phyloP scores from a whole-genome alignment of 2,888 invertebrate genomes.

The Amphipoea oculea region DNA sequence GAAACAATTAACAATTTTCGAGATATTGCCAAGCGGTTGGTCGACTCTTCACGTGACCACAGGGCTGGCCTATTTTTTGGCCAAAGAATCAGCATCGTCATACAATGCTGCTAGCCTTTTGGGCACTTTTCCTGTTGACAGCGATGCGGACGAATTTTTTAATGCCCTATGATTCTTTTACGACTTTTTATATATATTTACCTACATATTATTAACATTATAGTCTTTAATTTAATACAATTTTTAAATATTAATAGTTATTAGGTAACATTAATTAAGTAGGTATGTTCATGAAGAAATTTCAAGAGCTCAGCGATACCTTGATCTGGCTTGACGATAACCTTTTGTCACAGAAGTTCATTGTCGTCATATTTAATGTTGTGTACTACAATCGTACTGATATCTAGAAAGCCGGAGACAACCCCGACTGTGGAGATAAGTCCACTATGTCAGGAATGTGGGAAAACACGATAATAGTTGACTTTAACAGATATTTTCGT shows the following conservation, averaged over 20 bases:
- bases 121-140: no score
- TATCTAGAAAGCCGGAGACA: conserved; percentile 65
- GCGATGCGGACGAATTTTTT: no score
- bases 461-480: conserved; percentile 20
- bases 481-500: conserved; percentile 17
- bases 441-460: conserved; percentile 23
- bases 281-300: conserved; percentile 44
- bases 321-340: conserved; percentile 73
- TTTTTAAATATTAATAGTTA: not conserved
- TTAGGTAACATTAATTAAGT: not conserved
- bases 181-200: no score
- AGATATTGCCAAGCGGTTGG: no score
- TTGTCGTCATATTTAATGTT: conserved; percentile 70
- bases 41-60: no score
- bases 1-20: not conserved
- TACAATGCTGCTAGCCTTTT: no score
- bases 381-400: conserved; percentile 36
- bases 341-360: conserved; percentile 75
- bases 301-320: conserved; percentile 69
- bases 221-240: not conserved
- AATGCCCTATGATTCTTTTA: no score
- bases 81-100: no score
- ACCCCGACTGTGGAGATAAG: conserved; percentile 44
- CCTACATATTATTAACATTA: no score
- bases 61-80: not conserved